Evolutionary conservation across 2,888 invertebrate species (phyloP), one percentile per base, ranked within the genome.

Genomic region (Stramonita haemastoma): DNA sequence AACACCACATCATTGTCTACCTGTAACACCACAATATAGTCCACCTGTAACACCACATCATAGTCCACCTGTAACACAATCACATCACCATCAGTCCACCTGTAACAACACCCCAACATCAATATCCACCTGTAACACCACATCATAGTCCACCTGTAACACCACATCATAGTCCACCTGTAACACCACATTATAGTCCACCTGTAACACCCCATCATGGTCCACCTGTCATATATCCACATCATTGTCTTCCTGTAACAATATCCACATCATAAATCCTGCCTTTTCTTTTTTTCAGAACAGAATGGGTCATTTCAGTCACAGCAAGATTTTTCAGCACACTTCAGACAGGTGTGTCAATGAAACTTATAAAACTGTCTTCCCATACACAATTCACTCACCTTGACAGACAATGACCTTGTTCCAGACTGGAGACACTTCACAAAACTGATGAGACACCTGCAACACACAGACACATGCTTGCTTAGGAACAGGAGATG

Each of bases 381-480:
- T 46, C 46, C 46, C 46, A 46, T 5, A 46, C 46, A 46, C 2
- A 46, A 46, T 46, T 46, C 46, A 57, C 87, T 87, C 91, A 95
- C 95, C 92, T 93, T 94, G 56, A 93, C 92, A 88, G 91, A 91
- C 1, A 95, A 89, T 34, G 90, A 92, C 87, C 94, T 93, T 60
- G 90, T 92, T 15, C 95, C 95, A 73, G 93, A 92, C 90, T 95
- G 94, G 66, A 95, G 91, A 89, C 94, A 93, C 90, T 95, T 95
- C 22, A 95, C 90, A 92, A 93, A 95, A 91, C 36, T 90, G 91
- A 89, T 94, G 94, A 11, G 88, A 70, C 15, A 90, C 87, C 92
- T 92, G 90, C 84, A 91, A 89, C 56, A 89, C 36, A 26, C n/a
- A 83, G 6, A 87, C 26, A 29, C 22, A n/a, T 57, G 46, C 46